Percentiles rank a stretch among this genome's conserved stretches.
Conservation (phyloP, 2,888 invertebrate genomes). For the Erebia palarica region DNA sequence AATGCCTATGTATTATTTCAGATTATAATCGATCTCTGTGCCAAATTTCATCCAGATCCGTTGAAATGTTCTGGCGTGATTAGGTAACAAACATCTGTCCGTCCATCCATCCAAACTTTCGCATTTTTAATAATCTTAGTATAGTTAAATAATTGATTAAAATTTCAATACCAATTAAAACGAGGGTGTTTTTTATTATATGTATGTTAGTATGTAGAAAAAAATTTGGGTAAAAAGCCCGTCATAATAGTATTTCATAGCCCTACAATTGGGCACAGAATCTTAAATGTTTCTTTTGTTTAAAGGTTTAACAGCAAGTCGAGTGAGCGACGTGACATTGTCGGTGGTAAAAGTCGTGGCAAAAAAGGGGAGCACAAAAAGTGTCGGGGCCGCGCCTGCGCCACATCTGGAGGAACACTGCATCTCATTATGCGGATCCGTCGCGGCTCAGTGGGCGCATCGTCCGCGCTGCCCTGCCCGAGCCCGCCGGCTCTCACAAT, state of each 20-base stretch:
- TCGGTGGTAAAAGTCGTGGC: conserved; percentile 47
- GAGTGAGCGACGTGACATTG: conserved; percentile 48
- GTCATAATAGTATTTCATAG: background rate
- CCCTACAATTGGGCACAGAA: conserved; percentile 14
- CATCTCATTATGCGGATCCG: conserved; percentile 76
- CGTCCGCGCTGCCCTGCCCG: conserved; percentile 44
- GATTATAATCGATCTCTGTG: too few species aligned
- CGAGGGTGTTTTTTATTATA: too few species aligned
- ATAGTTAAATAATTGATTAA: background rate
- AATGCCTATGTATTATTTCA: too few species aligned
- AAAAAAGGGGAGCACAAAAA: conserved; percentile 67
- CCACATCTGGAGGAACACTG: conserved; percentile 77
- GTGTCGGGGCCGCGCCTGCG: conserved; percentile 73
- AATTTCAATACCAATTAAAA: too few species aligned
- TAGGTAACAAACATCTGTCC: too few species aligned
- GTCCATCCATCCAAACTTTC: background rate
- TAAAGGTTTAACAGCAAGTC: conserved; percentile 29
- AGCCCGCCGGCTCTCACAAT: conserved; percentile 30
- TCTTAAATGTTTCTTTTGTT: conserved; percentile 34
- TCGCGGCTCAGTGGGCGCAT: conserved; percentile 66
- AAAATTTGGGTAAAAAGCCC: background rate
- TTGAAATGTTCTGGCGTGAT: too few species aligned
- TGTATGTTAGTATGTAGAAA: background rate
- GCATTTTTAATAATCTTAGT: background rate
- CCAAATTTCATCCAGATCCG: too few species aligned